Conservation (phyloP, 2,113 vertebrate species). For the Gymnarchus niloticus region DNA sequence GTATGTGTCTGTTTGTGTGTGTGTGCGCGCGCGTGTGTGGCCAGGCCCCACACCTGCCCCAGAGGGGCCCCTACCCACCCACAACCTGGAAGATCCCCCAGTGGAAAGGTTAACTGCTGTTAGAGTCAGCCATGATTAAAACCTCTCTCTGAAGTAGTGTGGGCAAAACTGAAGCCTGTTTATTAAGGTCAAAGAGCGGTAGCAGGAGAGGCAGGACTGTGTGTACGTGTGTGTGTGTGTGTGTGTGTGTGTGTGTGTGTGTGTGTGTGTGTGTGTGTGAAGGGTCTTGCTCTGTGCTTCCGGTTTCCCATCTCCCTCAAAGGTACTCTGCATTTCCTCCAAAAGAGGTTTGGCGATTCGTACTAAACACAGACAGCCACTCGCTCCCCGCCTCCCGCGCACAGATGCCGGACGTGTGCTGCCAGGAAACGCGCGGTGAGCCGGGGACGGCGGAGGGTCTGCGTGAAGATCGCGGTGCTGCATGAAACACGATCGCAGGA, state of each 20-base stretch:
- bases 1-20: not conserved
- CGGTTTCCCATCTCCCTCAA: not conserved
- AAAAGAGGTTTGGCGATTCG: not conserved
- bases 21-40: not conserved
- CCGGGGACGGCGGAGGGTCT: not conserved
- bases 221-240: not conserved
- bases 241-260: not conserved
- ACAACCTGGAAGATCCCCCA: not conserved
- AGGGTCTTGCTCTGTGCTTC: no score
- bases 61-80: not conserved
- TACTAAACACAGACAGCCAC: not conserved
- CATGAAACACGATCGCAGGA: not conserved
- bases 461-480: not conserved
- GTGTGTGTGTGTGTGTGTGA: not conserved
- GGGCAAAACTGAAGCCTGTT: not conserved
- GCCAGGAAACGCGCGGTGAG: not conserved
- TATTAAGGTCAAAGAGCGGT: not conserved
- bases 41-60: not conserved
- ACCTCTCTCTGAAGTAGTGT: not conserved
- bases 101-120: conserved; percentile 27
- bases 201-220: not conserved
- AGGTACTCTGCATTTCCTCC: not conserved
- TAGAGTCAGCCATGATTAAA: conserved; percentile 27
- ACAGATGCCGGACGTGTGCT: not conserved
- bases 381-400: not conserved